These are phyloP conservation scores for Therioaphis trifolii DNA, from an alignment of 2,888 invertebrate species.

Conservation along the genomic window DNA sequence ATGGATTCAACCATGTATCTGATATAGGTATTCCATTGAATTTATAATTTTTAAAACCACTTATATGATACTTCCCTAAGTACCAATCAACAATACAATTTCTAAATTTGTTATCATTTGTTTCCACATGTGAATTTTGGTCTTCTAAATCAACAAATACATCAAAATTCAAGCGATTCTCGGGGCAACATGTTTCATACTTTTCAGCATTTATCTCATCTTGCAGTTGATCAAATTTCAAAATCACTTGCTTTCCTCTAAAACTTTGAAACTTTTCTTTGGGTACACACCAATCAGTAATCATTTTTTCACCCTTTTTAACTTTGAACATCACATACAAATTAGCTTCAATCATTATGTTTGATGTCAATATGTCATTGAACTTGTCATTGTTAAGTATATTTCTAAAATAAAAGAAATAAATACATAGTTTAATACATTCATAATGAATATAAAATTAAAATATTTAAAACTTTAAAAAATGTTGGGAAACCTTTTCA, in stretches of 20 bases:
- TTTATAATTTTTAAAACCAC: constrained; percentile 56
- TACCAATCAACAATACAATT: constrained; percentile 49
- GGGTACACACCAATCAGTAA: constrained; percentile 60
- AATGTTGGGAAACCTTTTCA: too few species aligned
- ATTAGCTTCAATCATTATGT: constrained; percentile 68
- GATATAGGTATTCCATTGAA: constrained; percentile 51
- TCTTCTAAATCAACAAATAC: constrained; percentile 41
- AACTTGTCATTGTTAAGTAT: constrained; percentile 68
- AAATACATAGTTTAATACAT: background rate
- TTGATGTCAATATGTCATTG: constrained; percentile 68
- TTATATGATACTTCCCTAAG: constrained; percentile 40
- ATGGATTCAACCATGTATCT: constrained; percentile 55
- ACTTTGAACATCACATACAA: constrained; percentile 69
- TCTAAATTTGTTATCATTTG: background rate
- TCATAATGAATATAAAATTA: background rate
- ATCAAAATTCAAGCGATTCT: constrained; percentile 28
- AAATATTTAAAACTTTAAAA: background rate
- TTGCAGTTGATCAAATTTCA: constrained; percentile 7
- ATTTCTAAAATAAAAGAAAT: constrained; percentile 67
- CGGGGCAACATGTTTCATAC: background rate
- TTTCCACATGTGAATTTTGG: background rate
- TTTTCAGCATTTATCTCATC: background rate
- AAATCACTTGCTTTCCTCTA: constrained; percentile 45
- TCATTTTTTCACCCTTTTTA: constrained; percentile 43
- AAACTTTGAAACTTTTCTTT: constrained; percentile 61